Evolutionary conservation across 2,888 invertebrate species (phyloP).

Genomic region (Dusona sp.): DNA sequence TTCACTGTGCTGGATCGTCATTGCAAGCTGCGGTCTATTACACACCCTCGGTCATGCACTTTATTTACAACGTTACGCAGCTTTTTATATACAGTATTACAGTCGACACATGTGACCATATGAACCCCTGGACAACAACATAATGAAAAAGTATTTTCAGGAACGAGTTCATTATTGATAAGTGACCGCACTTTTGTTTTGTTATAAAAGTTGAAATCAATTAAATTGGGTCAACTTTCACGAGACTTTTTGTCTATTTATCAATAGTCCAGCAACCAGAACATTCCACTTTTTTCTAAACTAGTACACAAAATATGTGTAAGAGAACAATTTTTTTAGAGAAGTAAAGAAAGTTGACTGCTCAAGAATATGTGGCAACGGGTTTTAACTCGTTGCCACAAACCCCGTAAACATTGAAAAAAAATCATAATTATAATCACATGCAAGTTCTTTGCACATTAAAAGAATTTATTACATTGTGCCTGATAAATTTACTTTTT

Average conservation of each 20-base stretch:
- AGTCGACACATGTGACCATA: neutral
- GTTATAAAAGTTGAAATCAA: neutral
- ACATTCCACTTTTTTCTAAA: neutral
- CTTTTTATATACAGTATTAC: constrained; percentile 4
- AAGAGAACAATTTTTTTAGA: neutral
- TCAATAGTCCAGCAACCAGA: neutral
- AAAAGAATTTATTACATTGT: neutral
- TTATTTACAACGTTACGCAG: neutral
- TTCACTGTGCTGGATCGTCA: neutral
- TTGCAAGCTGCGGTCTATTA: constrained; percentile 17
- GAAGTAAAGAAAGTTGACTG: neutral
- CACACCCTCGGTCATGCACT: constrained; percentile 17
- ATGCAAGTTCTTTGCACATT: neutral
- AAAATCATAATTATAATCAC: neutral
- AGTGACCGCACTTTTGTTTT: neutral
- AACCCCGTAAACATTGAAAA: neutral
- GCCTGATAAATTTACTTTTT: no score
- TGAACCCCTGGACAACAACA: neutral
- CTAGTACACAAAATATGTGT: neutral
- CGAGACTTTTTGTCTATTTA: neutral
- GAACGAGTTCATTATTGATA: neutral
- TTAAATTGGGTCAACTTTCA: neutral
- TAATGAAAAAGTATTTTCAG: neutral
- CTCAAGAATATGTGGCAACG: neutral
- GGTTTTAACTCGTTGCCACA: no score